These are phyloP conservation scores for Eucidaris tribuloides DNA, from an alignment of 35 echinoderm and acorn worm species.

Conservation along the genomic window DNA sequence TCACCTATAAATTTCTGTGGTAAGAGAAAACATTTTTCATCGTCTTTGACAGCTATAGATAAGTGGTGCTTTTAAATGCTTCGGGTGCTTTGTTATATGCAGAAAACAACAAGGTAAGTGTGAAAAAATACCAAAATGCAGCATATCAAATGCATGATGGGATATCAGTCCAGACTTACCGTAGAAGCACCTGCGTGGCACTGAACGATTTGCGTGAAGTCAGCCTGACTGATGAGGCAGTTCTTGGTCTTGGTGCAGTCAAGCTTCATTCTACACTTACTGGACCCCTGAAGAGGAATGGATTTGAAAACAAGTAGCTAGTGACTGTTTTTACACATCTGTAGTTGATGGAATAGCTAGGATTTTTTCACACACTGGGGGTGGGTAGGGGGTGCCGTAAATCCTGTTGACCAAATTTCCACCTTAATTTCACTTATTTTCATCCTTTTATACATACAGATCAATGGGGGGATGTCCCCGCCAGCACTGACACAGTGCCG, in stretches of 20 bases:
- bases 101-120: not conserved
- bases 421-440: too few relatives aligned
- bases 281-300: constrained; percentile 45
- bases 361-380: too few relatives aligned
- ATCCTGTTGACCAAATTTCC: too few relatives aligned
- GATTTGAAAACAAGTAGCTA: too few relatives aligned
- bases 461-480: too few relatives aligned
- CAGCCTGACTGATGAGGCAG: constrained; percentile 35
- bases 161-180: constrained; percentile 10
- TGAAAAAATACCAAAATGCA: too few relatives aligned
- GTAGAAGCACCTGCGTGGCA: constrained; percentile 5
- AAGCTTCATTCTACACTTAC: constrained; percentile 41
- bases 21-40: not conserved
- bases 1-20: not conserved
- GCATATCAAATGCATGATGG: too few relatives aligned
- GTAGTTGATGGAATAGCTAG: too few relatives aligned
- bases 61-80: not conserved
- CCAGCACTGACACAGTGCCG: too few relatives aligned
- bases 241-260: constrained; percentile 67
- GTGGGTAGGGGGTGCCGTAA: too few relatives aligned
- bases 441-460: too few relatives aligned
- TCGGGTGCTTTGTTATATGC: not conserved
- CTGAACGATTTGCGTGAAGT: constrained; percentile 31
- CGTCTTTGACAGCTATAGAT: not conserved
- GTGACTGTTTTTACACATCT: too few relatives aligned